Evolutionary conservation across 2,797 vertebrate genomes (phyloP).

Genomic region (Thamnophis elegans): DNA sequence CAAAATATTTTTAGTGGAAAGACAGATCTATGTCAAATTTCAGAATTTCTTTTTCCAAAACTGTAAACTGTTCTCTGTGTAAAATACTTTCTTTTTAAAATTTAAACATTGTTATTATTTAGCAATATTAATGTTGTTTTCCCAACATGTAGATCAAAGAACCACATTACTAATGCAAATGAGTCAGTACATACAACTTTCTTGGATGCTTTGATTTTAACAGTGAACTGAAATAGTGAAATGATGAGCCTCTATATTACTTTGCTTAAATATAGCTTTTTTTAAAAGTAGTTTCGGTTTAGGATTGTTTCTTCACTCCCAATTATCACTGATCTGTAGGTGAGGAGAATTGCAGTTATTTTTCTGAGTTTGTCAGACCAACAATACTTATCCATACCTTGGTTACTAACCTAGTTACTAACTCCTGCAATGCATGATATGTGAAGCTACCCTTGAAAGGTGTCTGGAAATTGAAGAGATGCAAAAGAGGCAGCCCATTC

Average conservation of each 20-base stretch:
- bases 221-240: neutral
- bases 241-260: neutral
- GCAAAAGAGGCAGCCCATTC: neutral
- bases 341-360: neutral
- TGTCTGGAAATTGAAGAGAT: neutral
- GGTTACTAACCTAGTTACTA: neutral
- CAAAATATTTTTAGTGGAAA: neutral
- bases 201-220: neutral
- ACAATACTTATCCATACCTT: neutral
- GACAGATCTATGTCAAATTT: neutral
- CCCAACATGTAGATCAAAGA: neutral
- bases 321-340: neutral
- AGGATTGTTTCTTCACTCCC: neutral
- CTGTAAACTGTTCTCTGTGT: neutral
- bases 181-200: neutral
- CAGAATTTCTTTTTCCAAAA: neutral
- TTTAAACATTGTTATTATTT: neutral
- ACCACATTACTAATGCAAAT: neutral
- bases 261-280: neutral
- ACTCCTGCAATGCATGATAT: neutral
- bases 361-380: neutral
- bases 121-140: neutral
- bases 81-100: neutral
- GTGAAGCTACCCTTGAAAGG: neutral
- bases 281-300: neutral